These are phyloP conservation scores for Hippocampus comes DNA, from an alignment of 2,113 vertebrate genomes.

Conservation along the genomic window DNA sequence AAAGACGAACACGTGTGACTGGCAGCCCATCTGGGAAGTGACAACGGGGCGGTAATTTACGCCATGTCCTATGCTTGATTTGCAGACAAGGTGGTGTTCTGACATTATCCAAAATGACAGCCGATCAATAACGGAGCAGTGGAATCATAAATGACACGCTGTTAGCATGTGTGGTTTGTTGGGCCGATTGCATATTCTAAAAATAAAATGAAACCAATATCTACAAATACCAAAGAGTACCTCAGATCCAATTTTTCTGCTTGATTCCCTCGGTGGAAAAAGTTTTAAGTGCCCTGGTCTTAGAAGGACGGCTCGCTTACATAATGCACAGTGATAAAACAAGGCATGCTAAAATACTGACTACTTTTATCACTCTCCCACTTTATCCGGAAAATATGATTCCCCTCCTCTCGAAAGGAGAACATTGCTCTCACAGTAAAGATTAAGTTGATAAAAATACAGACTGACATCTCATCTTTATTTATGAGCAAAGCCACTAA, in stretches of 20 bases:
- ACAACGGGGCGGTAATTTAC: constrained; percentile 15
- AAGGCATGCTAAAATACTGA: constrained; percentile 48
- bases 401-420: constrained; percentile 17
- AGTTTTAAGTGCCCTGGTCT: not conserved
- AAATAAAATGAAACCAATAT: not conserved
- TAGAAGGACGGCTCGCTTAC: not conserved
- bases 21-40: constrained; percentile 22
- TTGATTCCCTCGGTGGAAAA: not conserved
- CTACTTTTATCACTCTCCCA: constrained; percentile 58
- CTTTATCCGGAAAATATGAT: constrained; percentile 35
- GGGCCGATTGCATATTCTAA: not conserved
- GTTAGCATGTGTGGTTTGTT: not conserved
- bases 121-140: constrained; percentile 6
- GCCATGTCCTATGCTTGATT: constrained; percentile 17
- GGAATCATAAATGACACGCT: constrained; percentile 5
- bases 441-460: constrained; percentile 29
- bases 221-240: not conserved
- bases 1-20: constrained; percentile 31
- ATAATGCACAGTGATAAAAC: constrained; percentile 25
- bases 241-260: not conserved
- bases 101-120: constrained; percentile 20
- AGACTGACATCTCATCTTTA: constrained; percentile 40
- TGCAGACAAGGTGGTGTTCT: constrained; percentile 27
- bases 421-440: constrained; percentile 25
- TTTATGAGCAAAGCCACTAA: constrained; percentile 43